Conservation (phyloP, 2,797 vertebrate genomes). For the Clarias fuscus region DNA sequence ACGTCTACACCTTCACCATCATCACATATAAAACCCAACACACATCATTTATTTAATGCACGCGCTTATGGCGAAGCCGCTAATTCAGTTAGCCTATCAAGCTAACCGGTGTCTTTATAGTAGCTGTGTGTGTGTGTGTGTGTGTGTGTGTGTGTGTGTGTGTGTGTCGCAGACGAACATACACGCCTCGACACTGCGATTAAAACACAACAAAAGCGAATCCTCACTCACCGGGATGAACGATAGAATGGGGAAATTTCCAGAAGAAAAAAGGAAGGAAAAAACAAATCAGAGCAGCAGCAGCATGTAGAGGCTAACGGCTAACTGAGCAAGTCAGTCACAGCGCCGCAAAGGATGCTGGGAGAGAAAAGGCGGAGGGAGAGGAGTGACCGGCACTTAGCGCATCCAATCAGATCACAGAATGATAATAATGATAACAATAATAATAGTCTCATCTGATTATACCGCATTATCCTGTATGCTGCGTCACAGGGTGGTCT, state of each 20-base stretch:
- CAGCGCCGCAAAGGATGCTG: conserved; percentile 18
- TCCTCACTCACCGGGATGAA: conserved; percentile 22
- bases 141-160: not conserved
- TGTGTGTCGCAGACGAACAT: not conserved
- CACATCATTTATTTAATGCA: not conserved
- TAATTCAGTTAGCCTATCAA: not conserved
- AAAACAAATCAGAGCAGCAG: conserved; percentile 9
- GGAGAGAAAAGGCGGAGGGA: conserved; percentile 20
- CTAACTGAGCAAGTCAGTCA: conserved; percentile 36
- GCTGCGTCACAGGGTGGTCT: no score
- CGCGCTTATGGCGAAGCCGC: not conserved
- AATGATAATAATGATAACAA: not conserved
- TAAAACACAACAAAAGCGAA: not conserved
- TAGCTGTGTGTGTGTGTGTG: not conserved
- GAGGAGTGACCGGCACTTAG: conserved; percentile 42
- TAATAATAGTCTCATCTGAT: not conserved
- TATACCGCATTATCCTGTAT: no score
- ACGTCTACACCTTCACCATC: accelerated
- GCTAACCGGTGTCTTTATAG: conserved; percentile 17
- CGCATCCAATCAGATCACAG: conserved; percentile 46
- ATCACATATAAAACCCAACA: not conserved
- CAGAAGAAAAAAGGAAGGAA: not conserved
- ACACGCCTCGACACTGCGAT: not conserved
- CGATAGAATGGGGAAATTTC: not conserved
- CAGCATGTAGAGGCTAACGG: conserved; percentile 32